Percentiles rank a stretch among this genome's conserved stretches.
These are phyloP conservation scores for Pseudomyrmex sp. DNA, from an alignment of 1,140 invertebrate species.

Conservation along the genomic window DNA sequence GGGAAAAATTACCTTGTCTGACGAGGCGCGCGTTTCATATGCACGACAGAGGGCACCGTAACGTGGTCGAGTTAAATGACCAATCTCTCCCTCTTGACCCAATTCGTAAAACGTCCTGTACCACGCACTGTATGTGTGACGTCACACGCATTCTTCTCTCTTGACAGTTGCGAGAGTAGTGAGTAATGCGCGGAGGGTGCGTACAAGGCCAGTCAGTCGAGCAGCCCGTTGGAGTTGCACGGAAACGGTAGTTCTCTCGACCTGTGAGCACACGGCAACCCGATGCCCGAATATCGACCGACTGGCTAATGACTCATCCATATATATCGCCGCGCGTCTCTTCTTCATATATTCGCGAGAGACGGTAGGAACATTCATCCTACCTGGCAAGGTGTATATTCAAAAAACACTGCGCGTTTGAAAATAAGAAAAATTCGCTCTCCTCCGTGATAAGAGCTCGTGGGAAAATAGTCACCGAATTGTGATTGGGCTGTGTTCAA, in stretches of 20 bases:
- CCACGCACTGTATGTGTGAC: constrained; percentile 66
- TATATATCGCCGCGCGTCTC: not conserved
- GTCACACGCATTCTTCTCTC: constrained; percentile 63
- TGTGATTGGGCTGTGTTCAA: too few relatives aligned
- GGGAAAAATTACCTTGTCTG: constrained; percentile 18
- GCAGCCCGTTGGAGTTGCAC: not conserved
- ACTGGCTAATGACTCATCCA: constrained; percentile 16
- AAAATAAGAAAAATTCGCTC: not conserved
- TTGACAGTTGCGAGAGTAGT: constrained; percentile 38
- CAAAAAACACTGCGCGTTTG: too few relatives aligned
- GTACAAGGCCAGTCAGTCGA: constrained; percentile 69
- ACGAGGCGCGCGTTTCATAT: not conserved
- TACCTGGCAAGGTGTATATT: too few relatives aligned
- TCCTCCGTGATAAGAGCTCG: not conserved
- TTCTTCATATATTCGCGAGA: not conserved
- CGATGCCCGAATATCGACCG: constrained; percentile 46
- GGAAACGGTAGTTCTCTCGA: too few relatives aligned
- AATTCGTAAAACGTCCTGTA: constrained; percentile 78
- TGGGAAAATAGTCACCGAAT: too few relatives aligned
- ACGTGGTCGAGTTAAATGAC: constrained; percentile 74
- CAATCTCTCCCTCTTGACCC: constrained; percentile 80
- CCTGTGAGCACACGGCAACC: constrained; percentile 14
- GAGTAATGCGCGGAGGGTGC: constrained; percentile 71
- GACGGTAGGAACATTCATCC: not conserved
- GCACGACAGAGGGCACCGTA: not conserved